Base-by-base conservation (phyloP, 2,113 vertebrate species). In the Neolamprologus hecqui region DNA sequence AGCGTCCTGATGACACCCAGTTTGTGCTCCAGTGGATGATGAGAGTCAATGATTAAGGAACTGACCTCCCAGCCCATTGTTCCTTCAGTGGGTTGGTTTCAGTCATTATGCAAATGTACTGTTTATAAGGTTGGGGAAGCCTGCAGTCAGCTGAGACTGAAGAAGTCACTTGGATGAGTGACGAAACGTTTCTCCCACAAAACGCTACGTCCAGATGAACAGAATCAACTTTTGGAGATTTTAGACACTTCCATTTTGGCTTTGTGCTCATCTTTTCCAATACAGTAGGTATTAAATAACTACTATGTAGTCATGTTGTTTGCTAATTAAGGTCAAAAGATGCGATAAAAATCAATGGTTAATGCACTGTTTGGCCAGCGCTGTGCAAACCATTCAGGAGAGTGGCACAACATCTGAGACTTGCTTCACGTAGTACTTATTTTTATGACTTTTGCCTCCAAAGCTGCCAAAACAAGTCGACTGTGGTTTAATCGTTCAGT, bases 11-110 rank as follows among this genome's bases (percentile, higher is more conserved):
- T n/a, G n/a, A n/a, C n/a, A n/a, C n/a, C n/a, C n/a, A n/a, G n/a
- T n/a, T n/a, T n/a, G n/a, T n/a, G n/a, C n/a, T n/a, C n/a, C n/a
- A n/a, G n/a, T n/a, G n/a, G n/a, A n/a, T n/a, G n/a, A n/a, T n/a
- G n/a, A n/a, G n/a, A n/a, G n/a, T n/a, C n/a, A n/a, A 7, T 0
- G 2, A 23, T 26, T 13, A 26, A 26, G 2, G 4, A 26, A 2
- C 54, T 55, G 0, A 55, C 11, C 12, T 26, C 12, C 0, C 21
- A 53, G 51, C 9, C 51, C 51, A 53, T 21, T 21, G 19, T 53
- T 53, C 19, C 19, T 53, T 11, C 51, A 53, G 9, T 53, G 51
- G 1, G 19, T 1, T 53, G 9, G 19, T 53, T 53, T 53, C 19
- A 53, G 19, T 53, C 51, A 53, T 53, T 21, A 21, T 53, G 51